These are phyloP conservation scores for Altica lythri DNA, from an alignment of 2,888 invertebrate species.

Conservation along the genomic window DNA sequence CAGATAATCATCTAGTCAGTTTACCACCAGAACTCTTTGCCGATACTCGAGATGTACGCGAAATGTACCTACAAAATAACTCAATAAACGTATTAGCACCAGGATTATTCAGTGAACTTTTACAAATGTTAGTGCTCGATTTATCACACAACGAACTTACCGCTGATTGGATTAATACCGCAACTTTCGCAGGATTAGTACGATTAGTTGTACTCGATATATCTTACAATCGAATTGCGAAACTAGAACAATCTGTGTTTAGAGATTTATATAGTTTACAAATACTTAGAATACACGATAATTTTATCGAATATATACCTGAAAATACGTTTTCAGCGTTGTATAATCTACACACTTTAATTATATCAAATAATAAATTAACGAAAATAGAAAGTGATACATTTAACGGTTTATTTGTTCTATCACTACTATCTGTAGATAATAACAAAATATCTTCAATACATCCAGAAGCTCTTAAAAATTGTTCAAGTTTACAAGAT, in stretches of 20 bases:
- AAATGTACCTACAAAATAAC: slow-evolving; percentile 82
- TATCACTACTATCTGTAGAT: slow-evolving; percentile 78
- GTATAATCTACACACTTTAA: slow-evolving; percentile 78
- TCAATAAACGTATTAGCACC: slow-evolving; percentile 80
- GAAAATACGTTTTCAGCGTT: slow-evolving; percentile 79
- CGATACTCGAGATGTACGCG: slow-evolving; percentile 76
- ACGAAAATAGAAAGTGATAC: slow-evolving; percentile 76
- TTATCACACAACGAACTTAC: slow-evolving; percentile 79
- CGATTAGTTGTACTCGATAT: slow-evolving; percentile 78
- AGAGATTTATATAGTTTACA: slow-evolving; percentile 79
- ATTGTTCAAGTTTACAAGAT: slow-evolving; percentile 80
- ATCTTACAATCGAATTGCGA: slow-evolving; percentile 75
- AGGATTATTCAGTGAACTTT: slow-evolving; percentile 76
- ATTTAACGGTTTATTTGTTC: slow-evolving; percentile 75
- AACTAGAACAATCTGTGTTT: slow-evolving; percentile 76
- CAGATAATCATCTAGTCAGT: slow-evolving; percentile 79
- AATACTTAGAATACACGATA: slow-evolving; percentile 79
- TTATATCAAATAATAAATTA: slow-evolving; percentile 80
- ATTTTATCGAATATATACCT: slow-evolving; percentile 74
- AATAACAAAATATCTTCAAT: slow-evolving; percentile 78
- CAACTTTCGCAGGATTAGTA: slow-evolving; percentile 77
- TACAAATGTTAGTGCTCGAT: slow-evolving; percentile 76
- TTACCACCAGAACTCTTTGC: slow-evolving; percentile 82
- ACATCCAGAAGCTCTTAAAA: slow-evolving; percentile 75
- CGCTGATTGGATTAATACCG: slow-evolving; percentile 81